Evolutionary conservation across 2,113 vertebrate species (phyloP).

Genomic region (Calidris pygmaea): DNA sequence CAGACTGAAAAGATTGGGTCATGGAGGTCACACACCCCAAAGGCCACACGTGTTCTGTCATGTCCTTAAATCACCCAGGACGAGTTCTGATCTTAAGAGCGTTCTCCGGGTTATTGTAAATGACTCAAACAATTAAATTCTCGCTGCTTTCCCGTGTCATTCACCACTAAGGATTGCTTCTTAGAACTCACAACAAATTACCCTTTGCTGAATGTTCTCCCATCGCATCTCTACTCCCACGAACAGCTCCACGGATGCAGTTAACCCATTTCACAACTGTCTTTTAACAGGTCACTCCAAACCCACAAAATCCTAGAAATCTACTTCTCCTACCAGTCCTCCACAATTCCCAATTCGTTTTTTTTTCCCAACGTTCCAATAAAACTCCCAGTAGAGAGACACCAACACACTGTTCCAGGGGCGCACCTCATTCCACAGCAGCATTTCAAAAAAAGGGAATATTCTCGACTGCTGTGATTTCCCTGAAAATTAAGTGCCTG

Average conservation of each 20-base stretch:
- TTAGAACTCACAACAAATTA: background rate
- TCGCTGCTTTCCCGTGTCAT: background rate
- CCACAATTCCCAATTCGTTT: rapidly evolving
- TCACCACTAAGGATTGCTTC: background rate
- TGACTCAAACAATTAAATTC: background rate
- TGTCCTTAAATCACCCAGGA: background rate
- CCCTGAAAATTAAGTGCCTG: rapidly evolving
- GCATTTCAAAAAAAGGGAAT: background rate
- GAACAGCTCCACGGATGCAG: background rate
- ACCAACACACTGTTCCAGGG: background rate
- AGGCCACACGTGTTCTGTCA: background rate
- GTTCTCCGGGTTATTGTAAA: background rate
- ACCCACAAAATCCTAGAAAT: rapidly evolving
- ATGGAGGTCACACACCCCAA: background rate
- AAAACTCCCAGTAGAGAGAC: background rate
- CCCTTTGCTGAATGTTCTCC: background rate
- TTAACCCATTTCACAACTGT: background rate
- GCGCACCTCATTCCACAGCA: background rate
- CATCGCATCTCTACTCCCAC: background rate
- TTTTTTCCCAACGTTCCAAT: background rate
- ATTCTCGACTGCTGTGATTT: background rate
- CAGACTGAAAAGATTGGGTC: background rate
- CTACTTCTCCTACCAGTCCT: background rate
- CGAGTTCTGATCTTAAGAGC: background rate
- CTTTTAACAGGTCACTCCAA: background rate